phyloP scores from a whole-genome alignment of 1,140 invertebrate species.

The Heliconius eleuchia region DNA sequence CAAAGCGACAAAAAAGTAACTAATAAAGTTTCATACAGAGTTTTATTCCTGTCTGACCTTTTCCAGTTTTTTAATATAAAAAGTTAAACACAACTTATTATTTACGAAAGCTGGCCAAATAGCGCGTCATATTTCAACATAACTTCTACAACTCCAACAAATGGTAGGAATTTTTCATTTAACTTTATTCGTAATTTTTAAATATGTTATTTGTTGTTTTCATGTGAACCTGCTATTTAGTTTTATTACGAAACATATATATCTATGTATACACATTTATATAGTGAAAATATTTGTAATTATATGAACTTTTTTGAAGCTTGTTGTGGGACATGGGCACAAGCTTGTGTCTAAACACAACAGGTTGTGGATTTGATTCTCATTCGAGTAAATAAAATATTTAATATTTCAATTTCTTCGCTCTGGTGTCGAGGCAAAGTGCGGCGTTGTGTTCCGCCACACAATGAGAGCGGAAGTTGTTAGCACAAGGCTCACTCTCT shows the following conservation, averaged over 20 bases:
- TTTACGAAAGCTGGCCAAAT: slow-evolving; percentile 31
- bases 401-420: no score
- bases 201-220: background rate
- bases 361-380: no score
- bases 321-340: no score
- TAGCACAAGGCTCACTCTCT: no score
- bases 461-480: no score
- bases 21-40: slow-evolving; percentile 8
- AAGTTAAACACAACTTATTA: slow-evolving; percentile 35
- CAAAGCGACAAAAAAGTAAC: background rate
- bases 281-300: background rate
- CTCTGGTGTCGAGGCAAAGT: no score
- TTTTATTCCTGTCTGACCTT: slow-evolving; percentile 26
- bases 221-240: no score
- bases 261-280: background rate
- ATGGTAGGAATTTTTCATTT: slow-evolving; percentile 14
- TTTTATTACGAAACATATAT: background rate
- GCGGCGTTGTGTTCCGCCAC: no score
- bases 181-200: background rate
- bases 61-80: slow-evolving; percentile 32
- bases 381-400: no score
- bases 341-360: no score
- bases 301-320: no score
- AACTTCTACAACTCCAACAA: slow-evolving; percentile 31
- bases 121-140: slow-evolving; percentile 32